A percentile compares a stretch with the other conserved stretches of the same genome.
These are phyloP conservation scores for Drosophila prolongata DNA, from an alignment of 2,888 invertebrate genomes.

Conservation along the genomic window DNA sequence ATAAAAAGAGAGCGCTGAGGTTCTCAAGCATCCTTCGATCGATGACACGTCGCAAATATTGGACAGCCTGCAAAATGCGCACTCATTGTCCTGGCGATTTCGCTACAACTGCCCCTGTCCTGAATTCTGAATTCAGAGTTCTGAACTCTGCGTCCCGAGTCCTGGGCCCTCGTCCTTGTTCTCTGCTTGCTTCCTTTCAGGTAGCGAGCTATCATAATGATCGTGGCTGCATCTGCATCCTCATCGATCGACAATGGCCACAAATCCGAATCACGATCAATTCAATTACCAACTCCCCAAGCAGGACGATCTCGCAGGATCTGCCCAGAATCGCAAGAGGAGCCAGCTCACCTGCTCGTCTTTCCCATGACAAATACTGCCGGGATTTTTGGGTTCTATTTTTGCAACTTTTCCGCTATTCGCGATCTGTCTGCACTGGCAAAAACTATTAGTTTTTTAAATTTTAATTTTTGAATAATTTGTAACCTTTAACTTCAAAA, in stretches of 20 bases:
- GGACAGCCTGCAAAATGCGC: constrained; percentile 61
- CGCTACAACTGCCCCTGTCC: constrained; percentile 41
- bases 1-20: constrained; percentile 46
- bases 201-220: constrained; percentile 38
- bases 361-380: constrained; percentile 73
- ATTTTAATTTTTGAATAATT: not conserved
- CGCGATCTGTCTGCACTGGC: constrained; percentile 2
- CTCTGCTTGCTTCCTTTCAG: constrained; percentile 20
- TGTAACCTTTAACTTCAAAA: too few relatives aligned
- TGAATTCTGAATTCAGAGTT: not conserved
- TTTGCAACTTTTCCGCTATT: constrained; percentile 5
- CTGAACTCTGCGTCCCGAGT: not conserved
- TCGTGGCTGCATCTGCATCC: constrained; percentile 50
- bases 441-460: not conserved
- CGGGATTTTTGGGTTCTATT: too few relatives aligned
- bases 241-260: constrained; percentile 72
- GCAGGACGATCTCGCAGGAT: constrained; percentile 46
- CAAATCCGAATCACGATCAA: constrained; percentile 74
- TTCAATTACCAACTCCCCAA: constrained; percentile 73
- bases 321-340: constrained; percentile 19
- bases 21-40: constrained; percentile 66
- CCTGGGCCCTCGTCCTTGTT: constrained; percentile 1
- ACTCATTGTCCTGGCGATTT: constrained; percentile 75
- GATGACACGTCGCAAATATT: constrained; percentile 75
- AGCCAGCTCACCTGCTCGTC: constrained; percentile 73